These are phyloP conservation scores for Zosterops hypoxanthus DNA, from an alignment of 2,113 vertebrate species.

Conservation along the genomic window DNA sequence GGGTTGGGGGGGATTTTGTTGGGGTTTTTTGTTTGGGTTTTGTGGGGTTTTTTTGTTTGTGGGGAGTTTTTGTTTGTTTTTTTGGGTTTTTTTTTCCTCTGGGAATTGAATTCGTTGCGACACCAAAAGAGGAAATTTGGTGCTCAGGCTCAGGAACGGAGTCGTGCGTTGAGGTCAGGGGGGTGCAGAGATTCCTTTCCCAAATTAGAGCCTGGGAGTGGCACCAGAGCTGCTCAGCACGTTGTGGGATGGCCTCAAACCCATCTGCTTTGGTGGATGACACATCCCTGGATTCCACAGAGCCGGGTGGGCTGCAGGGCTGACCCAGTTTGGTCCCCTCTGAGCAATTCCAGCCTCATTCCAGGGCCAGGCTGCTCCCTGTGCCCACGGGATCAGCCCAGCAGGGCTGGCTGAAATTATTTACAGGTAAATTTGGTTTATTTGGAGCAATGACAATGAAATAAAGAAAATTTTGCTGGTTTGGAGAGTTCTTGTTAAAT, in stretches of 20 bases:
- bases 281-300: background rate
- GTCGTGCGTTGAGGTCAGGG: background rate
- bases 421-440: background rate
- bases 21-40: too few species aligned
- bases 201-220: background rate
- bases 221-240: background rate
- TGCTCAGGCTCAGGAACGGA: background rate
- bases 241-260: background rate
- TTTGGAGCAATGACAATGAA: background rate
- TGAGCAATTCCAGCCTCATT: background rate
- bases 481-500: background rate
- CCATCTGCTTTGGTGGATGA: background rate
- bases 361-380: background rate
- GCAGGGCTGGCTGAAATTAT: background rate
- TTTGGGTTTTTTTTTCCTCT: rapidly evolving
- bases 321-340: background rate
- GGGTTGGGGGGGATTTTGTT: too few species aligned
- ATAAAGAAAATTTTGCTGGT: background rate
- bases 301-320: background rate
- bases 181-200: background rate
- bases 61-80: background rate
- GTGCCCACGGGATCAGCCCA: background rate
- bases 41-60: background rate
- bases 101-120: too few species aligned
- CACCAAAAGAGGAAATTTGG: background rate